Evolutionary conservation across 2,113 vertebrate species (phyloP).

Genomic region (Vidua macroura): DNA sequence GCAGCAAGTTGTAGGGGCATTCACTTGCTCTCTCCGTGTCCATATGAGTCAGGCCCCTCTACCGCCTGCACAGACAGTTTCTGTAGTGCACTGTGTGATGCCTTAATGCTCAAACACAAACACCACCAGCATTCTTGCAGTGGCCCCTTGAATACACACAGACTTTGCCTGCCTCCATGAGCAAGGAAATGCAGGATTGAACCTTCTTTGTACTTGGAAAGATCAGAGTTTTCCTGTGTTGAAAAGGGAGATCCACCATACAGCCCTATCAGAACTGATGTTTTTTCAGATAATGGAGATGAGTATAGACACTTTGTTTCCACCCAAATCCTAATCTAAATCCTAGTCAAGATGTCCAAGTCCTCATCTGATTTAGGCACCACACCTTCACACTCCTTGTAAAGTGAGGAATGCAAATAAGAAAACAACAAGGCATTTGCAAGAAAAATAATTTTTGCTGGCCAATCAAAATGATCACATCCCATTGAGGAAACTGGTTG

Average conservation of each 20-base stretch:
- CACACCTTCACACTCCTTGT: not conserved
- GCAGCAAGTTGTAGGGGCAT: not conserved
- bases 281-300: not conserved
- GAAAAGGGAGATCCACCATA: not conserved
- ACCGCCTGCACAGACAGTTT: not conserved
- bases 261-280: not conserved
- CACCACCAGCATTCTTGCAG: not conserved
- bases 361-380: not conserved
- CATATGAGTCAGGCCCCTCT: not conserved
- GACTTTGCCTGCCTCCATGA: accelerated
- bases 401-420: not conserved
- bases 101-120: not conserved
- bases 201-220: not conserved
- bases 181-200: not conserved
- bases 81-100: not conserved
- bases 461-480: not conserved
- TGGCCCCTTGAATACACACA: not conserved
- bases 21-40: not conserved
- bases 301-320: not conserved
- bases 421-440: not conserved
- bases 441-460: not conserved
- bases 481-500: not conserved
- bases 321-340: not conserved
- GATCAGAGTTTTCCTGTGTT: not conserved
- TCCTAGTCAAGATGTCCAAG: not conserved